Percentiles rank a stretch among this genome's conserved stretches.
Evolutionary conservation across 2,888 invertebrate genomes (phyloP).

Genomic region (Latheticus oryzae): DNA sequence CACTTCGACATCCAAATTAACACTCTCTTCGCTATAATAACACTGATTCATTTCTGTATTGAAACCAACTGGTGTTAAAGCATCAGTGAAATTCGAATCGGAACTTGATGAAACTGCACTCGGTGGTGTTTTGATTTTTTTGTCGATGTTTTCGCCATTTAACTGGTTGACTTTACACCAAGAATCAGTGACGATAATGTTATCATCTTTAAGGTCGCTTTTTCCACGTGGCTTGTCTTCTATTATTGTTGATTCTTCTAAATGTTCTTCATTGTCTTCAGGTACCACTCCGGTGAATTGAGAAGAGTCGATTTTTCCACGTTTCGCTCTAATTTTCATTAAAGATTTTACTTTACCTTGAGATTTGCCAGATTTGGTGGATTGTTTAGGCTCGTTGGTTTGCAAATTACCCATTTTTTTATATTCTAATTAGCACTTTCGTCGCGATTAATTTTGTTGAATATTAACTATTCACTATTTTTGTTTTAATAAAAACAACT

Average conservation of each 20-base stretch:
- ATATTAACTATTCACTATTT: conserved; percentile 14
- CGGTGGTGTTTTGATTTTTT: conserved; percentile 66
- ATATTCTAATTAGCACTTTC: too few relatives aligned
- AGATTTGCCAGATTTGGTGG: conserved; percentile 68
- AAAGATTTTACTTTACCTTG: conserved; percentile 71
- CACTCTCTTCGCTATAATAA: conserved; percentile 73
- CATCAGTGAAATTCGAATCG: conserved; percentile 82
- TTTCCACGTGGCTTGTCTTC: conserved; percentile 3
- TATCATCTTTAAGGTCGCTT: too few relatives aligned
- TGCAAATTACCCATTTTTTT: conserved; percentile 70
- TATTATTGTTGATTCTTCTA: neutral
- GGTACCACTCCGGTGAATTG: conserved; percentile 58
- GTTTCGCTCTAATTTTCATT: conserved; percentile 67
- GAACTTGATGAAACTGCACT: conserved; percentile 70
- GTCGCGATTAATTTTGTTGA: too few relatives aligned
- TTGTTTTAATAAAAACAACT: conserved; percentile 12
- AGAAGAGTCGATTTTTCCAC: conserved; percentile 58
- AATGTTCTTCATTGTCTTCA: conserved; percentile 44
- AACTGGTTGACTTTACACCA: conserved; percentile 55
- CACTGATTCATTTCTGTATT: conserved; percentile 73
- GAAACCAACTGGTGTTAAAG: conserved; percentile 71
- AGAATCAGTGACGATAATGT: conserved; percentile 55
- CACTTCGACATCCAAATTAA: conserved; percentile 57
- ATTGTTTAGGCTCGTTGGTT: conserved; percentile 67
- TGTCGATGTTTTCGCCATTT: conserved; percentile 46